Percentiles rank a stretch among this genome's conserved stretches.
Evolutionary conservation across 2,888 invertebrate genomes (phyloP).

Genomic region (Melinopterus prodromus): DNA sequence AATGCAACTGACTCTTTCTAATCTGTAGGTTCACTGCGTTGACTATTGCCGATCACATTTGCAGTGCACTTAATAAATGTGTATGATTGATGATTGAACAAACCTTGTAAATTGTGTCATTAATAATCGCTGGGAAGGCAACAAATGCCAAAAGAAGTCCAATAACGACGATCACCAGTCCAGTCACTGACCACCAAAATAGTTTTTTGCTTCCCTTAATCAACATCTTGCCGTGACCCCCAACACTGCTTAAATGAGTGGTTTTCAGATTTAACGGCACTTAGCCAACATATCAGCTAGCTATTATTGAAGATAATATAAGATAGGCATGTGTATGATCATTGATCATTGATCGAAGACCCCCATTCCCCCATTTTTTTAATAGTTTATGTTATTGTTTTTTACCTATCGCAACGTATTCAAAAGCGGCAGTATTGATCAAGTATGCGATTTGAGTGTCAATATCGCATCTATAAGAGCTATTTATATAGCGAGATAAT

Average conservation of each 20-base stretch:
- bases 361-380: background rate
- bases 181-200: constrained; percentile 15
- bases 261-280: background rate
- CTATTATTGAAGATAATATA: background rate
- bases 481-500: background rate
- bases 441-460: background rate
- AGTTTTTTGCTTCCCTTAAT: background rate
- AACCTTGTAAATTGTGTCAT: constrained; percentile 19
- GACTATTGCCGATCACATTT: too few species aligned
- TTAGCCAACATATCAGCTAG: background rate
- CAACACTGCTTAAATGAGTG: background rate
- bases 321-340: background rate
- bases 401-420: background rate
- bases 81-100: background rate
- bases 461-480: background rate
- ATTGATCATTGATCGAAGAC: background rate
- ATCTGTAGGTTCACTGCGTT: too few species aligned
- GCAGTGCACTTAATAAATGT: background rate
- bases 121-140: constrained; percentile 4
- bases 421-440: background rate
- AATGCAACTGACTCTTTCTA: too few species aligned
- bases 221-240: background rate
- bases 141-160: constrained; percentile 20
- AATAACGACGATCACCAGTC: background rate
- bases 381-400: background rate